Base-by-base conservation (phyloP, 1,140 invertebrate genomes). In the Phymastichus coffea region DNA sequence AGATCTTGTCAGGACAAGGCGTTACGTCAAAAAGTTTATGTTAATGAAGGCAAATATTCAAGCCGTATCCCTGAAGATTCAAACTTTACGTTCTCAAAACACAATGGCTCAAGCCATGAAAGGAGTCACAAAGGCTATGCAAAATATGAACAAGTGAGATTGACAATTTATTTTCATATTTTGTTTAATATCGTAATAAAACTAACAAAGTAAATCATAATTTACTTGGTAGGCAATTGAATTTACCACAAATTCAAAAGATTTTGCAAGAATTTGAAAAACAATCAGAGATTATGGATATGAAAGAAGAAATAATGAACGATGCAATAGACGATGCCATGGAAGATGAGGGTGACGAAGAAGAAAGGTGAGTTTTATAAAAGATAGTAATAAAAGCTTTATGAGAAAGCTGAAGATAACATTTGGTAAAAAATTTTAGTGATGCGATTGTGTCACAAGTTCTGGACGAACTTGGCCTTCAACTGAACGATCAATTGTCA, bases 261-360 rank as follows among this genome's bases (percentile, higher is more conserved):
- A 99, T 99, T 69, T 87, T 99, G 73, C 91, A 95, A 84, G 97
- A 99, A 74, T 99, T 99, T 85, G 97, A 99, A 79, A 98, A 98
- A 71, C 97, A 99, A 74, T 96, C 95, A 0, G 97, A 99, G 81
- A 98, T 99, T 58, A 99, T 99, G 97, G 97, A 99, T 75, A 99
- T 99, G 97, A 99, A 99, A 74, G 97, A 99, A 81, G 98, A 99
- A 81, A 97, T 99, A 85, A 99, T 99, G 89, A 97, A 96, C 79
- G 98, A 99, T 81, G 97, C 94, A 7, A 99, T 99, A 70, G 98
- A 99, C 79, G 97, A 99, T 82, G 97, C 97, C 2, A 96, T 99
- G 89, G 97, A 95, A 64, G 97, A 94, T 68, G 97, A 97, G 75
- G 95, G 89, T 35, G 97, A 99, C 76, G 97, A 99, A 79, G 96